Evolutionary conservation across 2,888 invertebrate species (phyloP).

Genomic region (Toxonevra muliebris): DNA sequence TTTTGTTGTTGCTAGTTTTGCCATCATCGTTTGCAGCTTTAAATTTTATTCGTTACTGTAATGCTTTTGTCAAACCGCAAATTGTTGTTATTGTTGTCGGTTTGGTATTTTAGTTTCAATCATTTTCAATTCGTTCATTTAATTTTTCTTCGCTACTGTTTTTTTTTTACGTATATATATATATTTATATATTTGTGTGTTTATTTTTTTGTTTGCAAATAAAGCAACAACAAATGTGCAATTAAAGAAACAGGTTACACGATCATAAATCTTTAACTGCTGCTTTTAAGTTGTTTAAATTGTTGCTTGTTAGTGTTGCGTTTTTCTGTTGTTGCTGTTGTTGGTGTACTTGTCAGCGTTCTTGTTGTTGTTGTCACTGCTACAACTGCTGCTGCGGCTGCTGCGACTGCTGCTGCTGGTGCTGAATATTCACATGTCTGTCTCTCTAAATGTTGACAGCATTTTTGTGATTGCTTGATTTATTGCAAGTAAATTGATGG

Average conservation of each 20-base stretch:
- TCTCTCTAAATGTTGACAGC: slow-evolving; percentile 52
- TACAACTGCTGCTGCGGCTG: slow-evolving; percentile 22
- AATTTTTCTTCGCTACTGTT: too few relatives aligned
- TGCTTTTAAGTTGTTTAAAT: slow-evolving; percentile 37
- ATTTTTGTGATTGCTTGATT: slow-evolving; percentile 64
- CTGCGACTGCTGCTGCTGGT: slow-evolving; percentile 13
- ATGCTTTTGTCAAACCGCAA: slow-evolving; percentile 19
- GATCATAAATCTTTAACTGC: slow-evolving; percentile 42
- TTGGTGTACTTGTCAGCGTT: slow-evolving; percentile 29
- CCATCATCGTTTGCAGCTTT: neutral
- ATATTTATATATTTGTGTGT: neutral
- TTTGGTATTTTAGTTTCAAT: slow-evolving; percentile 27
- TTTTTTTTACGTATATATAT: too few relatives aligned
- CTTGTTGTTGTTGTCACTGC: slow-evolving; percentile 30
- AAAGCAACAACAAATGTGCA: slow-evolving; percentile 54
- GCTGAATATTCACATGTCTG: slow-evolving; percentile 33
- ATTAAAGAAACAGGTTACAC: slow-evolving; percentile 64
- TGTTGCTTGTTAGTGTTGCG: neutral
- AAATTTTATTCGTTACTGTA: neutral
- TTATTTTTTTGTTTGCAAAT: neutral
- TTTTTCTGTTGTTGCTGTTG: slow-evolving; percentile 52
- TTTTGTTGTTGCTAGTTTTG: slow-evolving; percentile 5
- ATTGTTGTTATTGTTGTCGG: slow-evolving; percentile 10
- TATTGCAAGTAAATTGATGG: slow-evolving; percentile 58
- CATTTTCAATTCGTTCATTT: too few relatives aligned